Evolutionary conservation across 1,140 invertebrate genomes (phyloP), one percentile per base, ranked within the genome.

Genomic region (Drosophila guanche): DNA sequence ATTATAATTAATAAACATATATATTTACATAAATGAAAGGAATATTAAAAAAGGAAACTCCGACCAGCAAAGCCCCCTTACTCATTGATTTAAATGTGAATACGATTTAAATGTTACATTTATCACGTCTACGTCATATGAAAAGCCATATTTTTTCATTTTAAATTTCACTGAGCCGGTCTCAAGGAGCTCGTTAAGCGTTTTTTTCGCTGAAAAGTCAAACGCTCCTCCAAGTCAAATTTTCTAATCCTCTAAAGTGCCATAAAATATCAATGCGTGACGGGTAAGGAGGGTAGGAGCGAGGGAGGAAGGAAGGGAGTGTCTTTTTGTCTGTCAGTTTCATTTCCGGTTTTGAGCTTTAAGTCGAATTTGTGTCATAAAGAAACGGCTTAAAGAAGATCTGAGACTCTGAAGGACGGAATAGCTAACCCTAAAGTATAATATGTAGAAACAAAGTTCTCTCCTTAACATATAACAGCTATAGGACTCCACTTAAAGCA

Each of bases 81-180:
- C 56, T 73, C 73, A 80, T 80, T 80, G 78, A 81, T 81, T 80
- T 73, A 81, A 80, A 83, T 80, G 58, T 40, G 52, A 51, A 20
- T 14, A 43, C 42, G 41, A 66, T 76, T 80, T 72, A 43, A 67
- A 77, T 80, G 33, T 62, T 72, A 29, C 67, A 72, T 80, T 23
- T 50, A 42, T 57, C 33, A 58, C 62, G 29, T 52, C 67, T 55
- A 41, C 52, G 56, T n/a, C 14, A 42, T 42, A 50, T 58, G 29
- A n/a, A 43, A 47, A 43, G 23, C 29, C 48, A 37, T 46, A 46
- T 29, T 47, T 48, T 47, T 68, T 59, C 72, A 54, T 76, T 72
- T 76, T 50, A 77, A 72, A 73, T 73, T 71, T 66, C 58, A 57
- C 57, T 73, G 61, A 80, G 25, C 52, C 41, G 25, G 63, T 27